Conservation (phyloP, 2,888 invertebrate species). For the Acrobasis repandana region DNA sequence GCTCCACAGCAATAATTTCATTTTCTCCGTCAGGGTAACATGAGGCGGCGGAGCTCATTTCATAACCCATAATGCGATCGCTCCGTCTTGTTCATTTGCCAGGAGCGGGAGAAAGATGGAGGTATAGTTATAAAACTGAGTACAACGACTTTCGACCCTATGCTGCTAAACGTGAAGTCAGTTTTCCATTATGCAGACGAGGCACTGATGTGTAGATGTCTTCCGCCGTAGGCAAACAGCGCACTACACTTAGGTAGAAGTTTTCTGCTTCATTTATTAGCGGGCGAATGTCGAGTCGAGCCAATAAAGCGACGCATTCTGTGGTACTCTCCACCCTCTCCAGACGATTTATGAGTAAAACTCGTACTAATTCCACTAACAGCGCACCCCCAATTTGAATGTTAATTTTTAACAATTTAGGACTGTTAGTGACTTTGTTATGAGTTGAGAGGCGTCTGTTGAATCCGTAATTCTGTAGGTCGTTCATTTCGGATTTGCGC, state of each 20-base stretch:
- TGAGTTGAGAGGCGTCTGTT: slow-evolving; percentile 58
- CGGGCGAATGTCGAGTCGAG: slow-evolving; percentile 71
- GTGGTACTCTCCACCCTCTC: slow-evolving; percentile 61
- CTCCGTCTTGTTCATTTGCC: slow-evolving; percentile 48
- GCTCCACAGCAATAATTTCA: slow-evolving; percentile 72
- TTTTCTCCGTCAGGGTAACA: slow-evolving; percentile 71
- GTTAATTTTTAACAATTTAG: slow-evolving; percentile 81
- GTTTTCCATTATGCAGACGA: slow-evolving; percentile 52
- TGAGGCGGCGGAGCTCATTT: slow-evolving; percentile 74
- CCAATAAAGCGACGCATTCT: slow-evolving; percentile 69
- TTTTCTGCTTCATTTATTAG: slow-evolving; percentile 82
- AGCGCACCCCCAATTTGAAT: slow-evolving; percentile 77
- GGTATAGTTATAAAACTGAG: slow-evolving; percentile 52
- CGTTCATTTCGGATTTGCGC: slow-evolving; percentile 58
- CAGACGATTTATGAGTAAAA: slow-evolving; percentile 77
- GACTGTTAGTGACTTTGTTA: slow-evolving; percentile 71
- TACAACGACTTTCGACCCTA: slow-evolving; percentile 64
- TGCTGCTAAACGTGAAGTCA: slow-evolving; percentile 44
- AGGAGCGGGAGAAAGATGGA: slow-evolving; percentile 46
- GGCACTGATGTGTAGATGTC: slow-evolving; percentile 59
- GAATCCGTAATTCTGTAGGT: slow-evolving; percentile 53
- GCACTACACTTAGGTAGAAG: slow-evolving; percentile 68
- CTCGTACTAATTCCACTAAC: slow-evolving; percentile 79
- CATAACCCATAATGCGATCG: slow-evolving; percentile 75
- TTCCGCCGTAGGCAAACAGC: slow-evolving; percentile 67